A percentile compares a stretch with the other conserved stretches of the same genome.
These are phyloP conservation scores for Hystrix cristata DNA, from an alignment of 2,113 vertebrate species.

Conservation along the genomic window DNA sequence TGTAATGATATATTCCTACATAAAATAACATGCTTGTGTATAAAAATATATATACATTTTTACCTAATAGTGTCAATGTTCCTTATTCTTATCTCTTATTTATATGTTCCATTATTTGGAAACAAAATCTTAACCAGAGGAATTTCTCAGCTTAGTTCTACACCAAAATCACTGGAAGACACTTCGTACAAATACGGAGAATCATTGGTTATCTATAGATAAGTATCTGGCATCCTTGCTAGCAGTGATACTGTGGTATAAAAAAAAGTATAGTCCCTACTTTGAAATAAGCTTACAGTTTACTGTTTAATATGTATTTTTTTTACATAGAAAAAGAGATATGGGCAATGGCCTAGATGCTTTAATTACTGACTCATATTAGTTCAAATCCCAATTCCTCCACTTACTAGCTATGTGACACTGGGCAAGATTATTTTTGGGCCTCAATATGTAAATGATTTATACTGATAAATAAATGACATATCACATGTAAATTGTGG, in stretches of 20 bases:
- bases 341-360: background rate
- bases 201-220: background rate
- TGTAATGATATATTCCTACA: background rate
- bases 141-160: background rate
- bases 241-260: background rate
- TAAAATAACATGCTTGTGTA: background rate
- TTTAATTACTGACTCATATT: background rate
- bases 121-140: background rate
- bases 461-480: background rate
- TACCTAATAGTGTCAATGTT: background rate
- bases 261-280: background rate
- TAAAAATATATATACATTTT: background rate
- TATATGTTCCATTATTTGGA: background rate
- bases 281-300: background rate
- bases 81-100: constrained; percentile 9
- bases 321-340: background rate
- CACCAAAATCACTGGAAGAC: background rate
- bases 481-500: background rate
- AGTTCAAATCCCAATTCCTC: background rate
- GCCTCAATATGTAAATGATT: background rate
- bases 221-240: background rate
- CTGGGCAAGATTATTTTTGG: background rate
- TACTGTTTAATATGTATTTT: background rate
- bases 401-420: background rate
- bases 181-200: background rate